phyloP scores from a whole-genome alignment of 2,113 vertebrate genomes.

The Amphiprion ocellaris region DNA sequence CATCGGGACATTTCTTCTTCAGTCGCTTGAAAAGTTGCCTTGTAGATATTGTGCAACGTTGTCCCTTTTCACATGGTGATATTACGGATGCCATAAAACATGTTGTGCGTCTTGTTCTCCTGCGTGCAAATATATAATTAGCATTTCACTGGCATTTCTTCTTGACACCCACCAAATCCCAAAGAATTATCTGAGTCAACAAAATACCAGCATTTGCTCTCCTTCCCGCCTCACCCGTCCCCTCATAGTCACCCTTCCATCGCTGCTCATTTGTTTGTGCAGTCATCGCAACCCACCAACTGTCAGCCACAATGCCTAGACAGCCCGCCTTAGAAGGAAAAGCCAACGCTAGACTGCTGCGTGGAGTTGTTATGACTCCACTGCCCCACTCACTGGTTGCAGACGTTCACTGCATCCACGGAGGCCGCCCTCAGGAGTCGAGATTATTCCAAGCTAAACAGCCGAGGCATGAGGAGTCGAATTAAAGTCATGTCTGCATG shows the following conservation, averaged over 20 bases:
- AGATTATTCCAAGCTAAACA: background rate
- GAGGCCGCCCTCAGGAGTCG: background rate
- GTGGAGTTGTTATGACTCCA: conserved; percentile 14
- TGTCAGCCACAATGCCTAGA: conserved; percentile 11
- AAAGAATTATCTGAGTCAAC: background rate
- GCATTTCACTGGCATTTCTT: background rate
- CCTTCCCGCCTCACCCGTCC: background rate
- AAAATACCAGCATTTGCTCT: conserved; percentile 10
- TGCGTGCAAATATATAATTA: background rate
- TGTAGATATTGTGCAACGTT: no score
- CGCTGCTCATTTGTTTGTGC: conserved; percentile 18
- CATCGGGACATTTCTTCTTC: no score
- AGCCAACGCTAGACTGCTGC: conserved; percentile 25
- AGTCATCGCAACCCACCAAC: conserved; percentile 3
- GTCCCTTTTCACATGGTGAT: background rate
- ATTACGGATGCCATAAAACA: background rate
- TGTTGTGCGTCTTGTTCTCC: background rate
- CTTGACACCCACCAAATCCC: conserved; percentile 5
- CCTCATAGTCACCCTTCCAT: background rate
- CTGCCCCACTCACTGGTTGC: conserved; percentile 50
- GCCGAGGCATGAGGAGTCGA: background rate
- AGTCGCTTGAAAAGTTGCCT: no score
- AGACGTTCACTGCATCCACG: conserved; percentile 30
- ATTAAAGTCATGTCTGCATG: background rate
- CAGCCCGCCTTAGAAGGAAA: background rate